Evolutionary conservation across 2,888 invertebrate genomes (phyloP), one percentile per base, ranked within the genome.

Genomic region (Glyphotaelius pellucidus): DNA sequence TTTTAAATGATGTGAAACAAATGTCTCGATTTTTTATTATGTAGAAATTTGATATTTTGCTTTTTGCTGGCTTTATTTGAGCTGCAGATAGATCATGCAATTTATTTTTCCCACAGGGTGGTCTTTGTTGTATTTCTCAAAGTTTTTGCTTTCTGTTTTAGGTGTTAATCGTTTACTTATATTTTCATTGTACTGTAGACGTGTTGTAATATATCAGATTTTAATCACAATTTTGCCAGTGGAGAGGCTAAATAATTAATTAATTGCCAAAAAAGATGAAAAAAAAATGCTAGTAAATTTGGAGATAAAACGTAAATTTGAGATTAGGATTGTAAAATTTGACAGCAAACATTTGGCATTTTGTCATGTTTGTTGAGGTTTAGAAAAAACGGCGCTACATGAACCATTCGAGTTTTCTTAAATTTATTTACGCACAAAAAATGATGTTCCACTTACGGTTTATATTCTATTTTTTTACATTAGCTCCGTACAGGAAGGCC

Each of bases 1-100:
- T 86, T 42, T 42, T 86, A 83, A 32, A 31, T 35, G 35, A 19
- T 83, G 83, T 38, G 35, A 83, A 38, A 83, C 31, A 83, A 83
- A 83, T 83, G 25, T 83, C 35, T 67, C 9, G 67, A n/a, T 67
- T 67, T 67, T 67, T 67, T 67, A n/a, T 67, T 9, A 11, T 25
- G 7, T 25, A 25, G 67, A 67, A 67, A 67, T 67, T 25, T 67
- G 67, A 67, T 67, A 67, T 67, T 67, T 67, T n/a, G 67, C 67
- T n/a, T n/a, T 67, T 67, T 67, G 67, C 25, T 67, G 67, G 67
- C 67, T n/a, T 67, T 67, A 67, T 67, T 67, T 25, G 67, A 25
- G 67, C 67, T 67, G n/a, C 9, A 67, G 67, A 67, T 67, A 67
- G 67, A 67, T 67, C 9, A 11, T 35, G 83, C 83, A 35, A 83